Percentiles rank a stretch among this genome's conserved stretches.
These are phyloP conservation scores for Eunapius fragilis DNA, from an alignment of 37 sponge, comb jelly and placozoan species.

Conservation along the genomic window DNA sequence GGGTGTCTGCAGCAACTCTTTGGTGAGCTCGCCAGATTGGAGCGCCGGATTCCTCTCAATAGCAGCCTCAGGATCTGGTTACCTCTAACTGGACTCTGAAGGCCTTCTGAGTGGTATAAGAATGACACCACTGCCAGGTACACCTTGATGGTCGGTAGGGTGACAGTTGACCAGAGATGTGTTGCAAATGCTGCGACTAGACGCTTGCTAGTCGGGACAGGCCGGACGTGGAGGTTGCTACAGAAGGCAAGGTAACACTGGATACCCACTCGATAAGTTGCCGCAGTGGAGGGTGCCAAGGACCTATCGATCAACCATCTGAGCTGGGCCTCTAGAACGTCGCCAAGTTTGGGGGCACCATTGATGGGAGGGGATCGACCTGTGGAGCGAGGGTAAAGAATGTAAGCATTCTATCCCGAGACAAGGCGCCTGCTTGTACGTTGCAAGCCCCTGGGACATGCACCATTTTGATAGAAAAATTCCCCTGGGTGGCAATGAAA, in stretches of 20 bases:
- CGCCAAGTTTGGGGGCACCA: too few species aligned
- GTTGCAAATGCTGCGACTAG: conserved; percentile 14
- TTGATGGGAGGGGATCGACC: too few species aligned
- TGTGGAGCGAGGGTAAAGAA: too few species aligned
- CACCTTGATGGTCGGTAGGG: conserved; percentile 30
- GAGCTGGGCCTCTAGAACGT: too few species aligned
- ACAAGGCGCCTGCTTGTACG: too few species aligned
- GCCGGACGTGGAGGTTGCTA: not conserved
- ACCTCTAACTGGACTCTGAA: conserved; percentile 4
- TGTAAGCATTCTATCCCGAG: too few species aligned
- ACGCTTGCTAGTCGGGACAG: conserved; percentile 17
- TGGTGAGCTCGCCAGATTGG: not conserved
- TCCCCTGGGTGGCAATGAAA: too few species aligned
- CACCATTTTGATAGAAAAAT: not conserved
- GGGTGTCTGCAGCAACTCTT: conserved; percentile 11
- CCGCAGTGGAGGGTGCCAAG: conserved; percentile 21
- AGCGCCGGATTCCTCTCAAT: conserved; percentile 10
- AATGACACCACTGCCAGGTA: conserved; percentile 36
- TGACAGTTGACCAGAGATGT: conserved; percentile 2
- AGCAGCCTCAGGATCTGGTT: conserved; percentile 21
- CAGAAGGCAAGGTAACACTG: conserved; percentile 17
- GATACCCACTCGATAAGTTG: conserved; percentile 25
- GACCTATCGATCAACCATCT: not conserved
- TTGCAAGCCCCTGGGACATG: too few species aligned
- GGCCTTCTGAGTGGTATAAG: conserved; percentile 16